Evolutionary conservation across 2,797 vertebrate genomes (phyloP), one percentile per base, ranked within the genome.

Genomic region (Falco rusticolus): DNA sequence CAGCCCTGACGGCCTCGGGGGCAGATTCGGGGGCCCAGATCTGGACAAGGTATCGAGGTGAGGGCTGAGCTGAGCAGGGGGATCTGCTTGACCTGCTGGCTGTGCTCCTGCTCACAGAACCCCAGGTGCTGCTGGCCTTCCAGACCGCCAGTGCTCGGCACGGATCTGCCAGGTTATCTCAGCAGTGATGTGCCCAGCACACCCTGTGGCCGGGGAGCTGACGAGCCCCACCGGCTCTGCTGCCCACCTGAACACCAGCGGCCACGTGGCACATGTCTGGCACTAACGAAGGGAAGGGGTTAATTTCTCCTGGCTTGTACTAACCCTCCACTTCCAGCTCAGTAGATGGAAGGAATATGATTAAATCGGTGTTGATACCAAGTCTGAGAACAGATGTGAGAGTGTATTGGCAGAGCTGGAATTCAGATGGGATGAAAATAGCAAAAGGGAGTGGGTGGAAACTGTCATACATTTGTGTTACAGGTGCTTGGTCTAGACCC

Each of bases 381-480:
- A 91, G 78, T 59, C 89, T 95, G 79, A 94, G 88, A 95, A 87
- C 93, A 93, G 90, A 95, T 96, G 96, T 96, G 93, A 95, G 84
- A 96, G 66, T 69, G 89, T 94, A 95, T 91, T 95, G 89, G 88
- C 90, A 83, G 81, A 87, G 89, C 54, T 69, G 75, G 84, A 92
- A 95, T 92, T 95, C 88, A 90, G 47, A 89, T 50, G 50, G 84
- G 90, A 95, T 76, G 80, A 92, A 97, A 96, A 95, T 95, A 96
- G 94, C 75, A 89, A 89, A 89, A 90, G 16, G 31, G 94, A 95
- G 89, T 91, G 87, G 89, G 81, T 93, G 69, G 81, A 68, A 96
- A 78, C 68, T 65, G 87, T 88, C 94, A 90, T 50, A 91, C 60
- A 54, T 91, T 95, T 87, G 89, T 91, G 76, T 81, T 93, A 96